Evolutionary conservation across 1,140 invertebrate genomes (phyloP).

Genomic region (Antheraea mylitta): DNA sequence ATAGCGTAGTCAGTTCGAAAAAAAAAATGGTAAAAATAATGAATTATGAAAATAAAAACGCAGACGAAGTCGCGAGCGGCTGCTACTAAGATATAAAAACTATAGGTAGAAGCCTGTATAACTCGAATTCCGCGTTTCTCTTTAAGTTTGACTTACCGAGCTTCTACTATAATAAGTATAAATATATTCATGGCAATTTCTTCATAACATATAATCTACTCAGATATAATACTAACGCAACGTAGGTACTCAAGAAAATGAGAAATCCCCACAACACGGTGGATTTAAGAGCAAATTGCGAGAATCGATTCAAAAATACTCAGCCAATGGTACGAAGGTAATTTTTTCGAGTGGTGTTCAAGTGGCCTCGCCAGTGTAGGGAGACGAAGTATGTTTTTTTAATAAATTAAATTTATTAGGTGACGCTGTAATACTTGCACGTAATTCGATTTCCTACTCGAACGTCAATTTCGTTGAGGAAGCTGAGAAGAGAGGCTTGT

Average conservation of each 20-base stretch:
- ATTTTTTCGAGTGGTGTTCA: slow-evolving; percentile 32
- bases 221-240: not conserved
- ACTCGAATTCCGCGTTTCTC: too few relatives aligned
- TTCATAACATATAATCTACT: slow-evolving; percentile 4
- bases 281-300: slow-evolving; percentile 18
- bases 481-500: too few relatives aligned
- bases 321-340: slow-evolving; percentile 22
- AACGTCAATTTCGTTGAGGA: slow-evolving; percentile 16
- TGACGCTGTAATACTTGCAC: slow-evolving; percentile 7
- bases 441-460: slow-evolving; percentile 36
- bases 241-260: slow-evolving; percentile 9
- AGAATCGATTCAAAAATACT: slow-evolving; percentile 20
- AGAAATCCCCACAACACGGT: slow-evolving; percentile 10
- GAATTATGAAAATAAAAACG: too few relatives aligned
- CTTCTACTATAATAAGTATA: too few relatives aligned
- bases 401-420: slow-evolving; percentile 18
- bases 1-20: too few relatives aligned
- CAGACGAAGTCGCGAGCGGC: too few relatives aligned
- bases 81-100: too few relatives aligned
- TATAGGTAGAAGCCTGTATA: too few relatives aligned
- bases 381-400: slow-evolving; percentile 10
- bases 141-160: too few relatives aligned
- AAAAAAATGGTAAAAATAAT: too few relatives aligned
- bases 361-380: slow-evolving; percentile 10
- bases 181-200: too few relatives aligned